Percentiles rank a stretch among this genome's conserved stretches.
phyloP scores from a whole-genome alignment of 2,113 vertebrate genomes.

The Neodon shergylaensis region DNA sequence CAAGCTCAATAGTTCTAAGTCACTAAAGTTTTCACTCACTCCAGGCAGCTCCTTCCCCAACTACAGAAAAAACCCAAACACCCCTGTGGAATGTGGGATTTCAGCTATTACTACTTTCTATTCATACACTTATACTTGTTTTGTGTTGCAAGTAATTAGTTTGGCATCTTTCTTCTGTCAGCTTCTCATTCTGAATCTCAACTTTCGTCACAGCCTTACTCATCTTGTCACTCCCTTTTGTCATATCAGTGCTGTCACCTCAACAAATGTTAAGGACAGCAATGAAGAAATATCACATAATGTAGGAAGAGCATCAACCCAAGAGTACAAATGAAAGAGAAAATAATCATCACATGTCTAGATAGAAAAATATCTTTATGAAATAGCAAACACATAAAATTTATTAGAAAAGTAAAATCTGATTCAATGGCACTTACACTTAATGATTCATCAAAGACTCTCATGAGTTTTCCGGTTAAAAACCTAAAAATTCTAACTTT shows the following conservation, averaged over 20 bases:
- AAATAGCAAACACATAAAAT: slow-evolving; percentile 25
- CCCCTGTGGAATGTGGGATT: neutral
- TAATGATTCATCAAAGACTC: slow-evolving; percentile 97
- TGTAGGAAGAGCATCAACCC: neutral
- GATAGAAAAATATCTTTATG: slow-evolving; percentile 22
- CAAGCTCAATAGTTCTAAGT: neutral
- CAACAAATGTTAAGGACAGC: slow-evolving; percentile 45
- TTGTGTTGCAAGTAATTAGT: neutral
- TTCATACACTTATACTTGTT: neutral
- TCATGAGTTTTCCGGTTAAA: slow-evolving; percentile 96
- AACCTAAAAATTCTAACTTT: slow-evolving; percentile 98
- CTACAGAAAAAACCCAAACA: neutral
- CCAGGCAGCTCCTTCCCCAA: neutral
- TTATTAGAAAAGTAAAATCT: slow-evolving; percentile 43
- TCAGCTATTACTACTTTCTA: neutral
- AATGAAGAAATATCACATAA: neutral
- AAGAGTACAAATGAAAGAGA: slow-evolving; percentile 38
- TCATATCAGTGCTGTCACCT: neutral
- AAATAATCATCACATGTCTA: slow-evolving; percentile 28
- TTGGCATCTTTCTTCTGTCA: neutral
- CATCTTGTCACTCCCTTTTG: neutral
- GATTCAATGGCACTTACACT: slow-evolving; percentile 88
- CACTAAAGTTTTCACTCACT: neutral
- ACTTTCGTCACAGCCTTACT: slow-evolving; percentile 8
- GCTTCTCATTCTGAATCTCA: neutral